Evolutionary conservation across 2,797 vertebrate genomes (phyloP), one percentile per base, ranked within the genome.

Genomic region (Gymnoscopelus braueri): DNA sequence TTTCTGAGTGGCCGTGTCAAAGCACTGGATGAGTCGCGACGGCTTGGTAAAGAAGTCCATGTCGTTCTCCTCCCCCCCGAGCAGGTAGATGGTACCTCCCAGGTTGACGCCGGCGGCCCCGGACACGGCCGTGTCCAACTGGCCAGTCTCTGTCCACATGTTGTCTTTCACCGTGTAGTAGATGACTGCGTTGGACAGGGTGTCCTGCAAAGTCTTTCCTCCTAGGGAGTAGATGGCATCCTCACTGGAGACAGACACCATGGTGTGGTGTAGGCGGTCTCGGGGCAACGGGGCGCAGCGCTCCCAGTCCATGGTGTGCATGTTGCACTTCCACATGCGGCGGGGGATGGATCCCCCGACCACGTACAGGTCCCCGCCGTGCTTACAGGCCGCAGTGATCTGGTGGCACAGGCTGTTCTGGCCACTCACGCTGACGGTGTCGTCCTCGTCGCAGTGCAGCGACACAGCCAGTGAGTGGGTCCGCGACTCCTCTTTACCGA

Each of bases 271-370:
- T 32, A 99, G 96, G 44, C 97, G 96, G 89, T 99, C 98, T 11
- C 98, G 93, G 14, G 97, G 98, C 71, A 99, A 89, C 0, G 98
- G 97, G 1, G 98, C 98, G 2, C 98, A 99, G 84, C 97, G 96
- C 77, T 99, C 98, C 98, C 98, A 99, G 95, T 99, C 98, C 94
- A 99, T 96, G 0, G 98, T 98, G 0, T 97, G 96, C 65, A 99
- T 99, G 91, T 99, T 99, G 89, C 98, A 99, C 80, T 99, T 99
- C 98, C 98, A 99, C 98, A 99, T 99, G 79, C 98, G 96, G 0
- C 98, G 95, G 0, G 98, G 97, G 60, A 99, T 98, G 58, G 98
- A 99, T 29, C 98, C 98, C 0, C 98, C 98, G 0, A 99, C 98
- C 2, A 99, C 98, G 0, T 99, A 99, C 5, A 99, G 93, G 91